A percentile compares a stretch with the other conserved stretches of the same genome.
phyloP scores from a whole-genome alignment of 2,888 invertebrate species.

The Coremacera marginata region DNA sequence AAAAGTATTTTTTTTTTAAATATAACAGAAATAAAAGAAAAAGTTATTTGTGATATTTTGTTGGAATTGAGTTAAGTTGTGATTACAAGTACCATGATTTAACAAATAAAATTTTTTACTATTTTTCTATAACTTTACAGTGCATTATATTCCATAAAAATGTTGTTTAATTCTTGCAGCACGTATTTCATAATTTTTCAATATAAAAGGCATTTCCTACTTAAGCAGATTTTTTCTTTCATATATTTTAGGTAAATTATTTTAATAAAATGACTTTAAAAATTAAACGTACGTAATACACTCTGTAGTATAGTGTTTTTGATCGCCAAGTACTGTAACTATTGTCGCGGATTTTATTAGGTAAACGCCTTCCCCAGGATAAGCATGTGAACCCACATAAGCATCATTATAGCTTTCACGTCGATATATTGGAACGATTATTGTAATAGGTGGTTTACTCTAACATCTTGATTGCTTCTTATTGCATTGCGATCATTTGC shows the following conservation, averaged over 20 bases:
- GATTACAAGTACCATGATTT: no score
- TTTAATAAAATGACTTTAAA: no score
- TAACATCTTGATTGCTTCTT: constrained; percentile 45
- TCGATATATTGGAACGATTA: constrained; percentile 94
- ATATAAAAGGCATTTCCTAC: no score
- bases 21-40: background rate
- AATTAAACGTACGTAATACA: constrained; percentile 88
- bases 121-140: no score
- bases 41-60: background rate
- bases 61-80: no score
- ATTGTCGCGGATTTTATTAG: constrained; percentile 98
- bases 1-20: constrained; percentile 3
- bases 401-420: constrained; percentile 97
- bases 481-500: constrained; percentile 58
- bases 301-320: constrained; percentile 98
- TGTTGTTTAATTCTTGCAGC: no score
- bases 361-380: constrained; percentile 98
- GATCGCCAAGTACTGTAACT: constrained; percentile 99
- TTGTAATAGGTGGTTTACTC: constrained; percentile 73
- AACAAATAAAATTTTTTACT: no score
- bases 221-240: no score
- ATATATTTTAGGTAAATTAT: no score
- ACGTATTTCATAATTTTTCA: no score
- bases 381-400: constrained; percentile 96
- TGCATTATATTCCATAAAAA: no score